A percentile compares a stretch with the other conserved stretches of the same genome.
phyloP scores from a whole-genome alignment of 2,797 vertebrate species.

The Urosaurus nigricauda region DNA sequence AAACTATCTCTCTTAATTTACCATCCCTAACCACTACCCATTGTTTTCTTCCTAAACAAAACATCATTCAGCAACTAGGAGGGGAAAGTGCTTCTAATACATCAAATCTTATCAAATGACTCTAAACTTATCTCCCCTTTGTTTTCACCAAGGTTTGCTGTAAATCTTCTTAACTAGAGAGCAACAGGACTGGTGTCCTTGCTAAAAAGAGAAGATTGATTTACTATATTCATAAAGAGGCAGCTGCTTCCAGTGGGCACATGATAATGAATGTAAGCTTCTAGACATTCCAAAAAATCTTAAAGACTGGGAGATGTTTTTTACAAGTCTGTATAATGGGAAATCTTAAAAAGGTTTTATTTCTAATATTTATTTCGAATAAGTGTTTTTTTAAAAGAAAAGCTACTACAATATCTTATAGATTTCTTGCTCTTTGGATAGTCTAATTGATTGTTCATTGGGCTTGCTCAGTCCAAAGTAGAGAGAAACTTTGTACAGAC shows the following conservation, averaged over 20 bases:
- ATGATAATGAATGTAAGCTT: slow-evolving; percentile 56
- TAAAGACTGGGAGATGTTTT: slow-evolving; percentile 48
- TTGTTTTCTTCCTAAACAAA: slow-evolving; percentile 59
- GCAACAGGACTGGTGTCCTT: slow-evolving; percentile 65
- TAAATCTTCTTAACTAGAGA: slow-evolving; percentile 66
- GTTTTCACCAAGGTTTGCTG: slow-evolving; percentile 68
- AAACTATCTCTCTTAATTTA: slow-evolving; percentile 65
- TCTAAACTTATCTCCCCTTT: slow-evolving; percentile 69
- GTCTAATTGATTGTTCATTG: slow-evolving; percentile 98
- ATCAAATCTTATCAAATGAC: slow-evolving; percentile 73
- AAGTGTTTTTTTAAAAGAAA: slow-evolving; percentile 45
- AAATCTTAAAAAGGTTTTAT: slow-evolving; percentile 46
- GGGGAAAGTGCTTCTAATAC: slow-evolving; percentile 73
- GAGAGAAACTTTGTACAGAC: slow-evolving; percentile 99
- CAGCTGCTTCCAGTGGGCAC: slow-evolving; percentile 56
- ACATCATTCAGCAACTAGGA: slow-evolving; percentile 53
- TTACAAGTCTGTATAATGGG: slow-evolving; percentile 39
- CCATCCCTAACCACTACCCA: slow-evolving; percentile 53
- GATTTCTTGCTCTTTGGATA: slow-evolving; percentile 90
- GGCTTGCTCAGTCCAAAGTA: slow-evolving; percentile 94
- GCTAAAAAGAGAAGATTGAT: slow-evolving; percentile 74
- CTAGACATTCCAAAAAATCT: slow-evolving; percentile 45
- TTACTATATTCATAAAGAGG: slow-evolving; percentile 57
- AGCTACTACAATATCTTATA: slow-evolving; percentile 79
- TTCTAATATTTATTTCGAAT: slow-evolving; percentile 55